phyloP scores from a whole-genome alignment of 2,797 vertebrate genomes.

The Taenioides sp. region DNA sequence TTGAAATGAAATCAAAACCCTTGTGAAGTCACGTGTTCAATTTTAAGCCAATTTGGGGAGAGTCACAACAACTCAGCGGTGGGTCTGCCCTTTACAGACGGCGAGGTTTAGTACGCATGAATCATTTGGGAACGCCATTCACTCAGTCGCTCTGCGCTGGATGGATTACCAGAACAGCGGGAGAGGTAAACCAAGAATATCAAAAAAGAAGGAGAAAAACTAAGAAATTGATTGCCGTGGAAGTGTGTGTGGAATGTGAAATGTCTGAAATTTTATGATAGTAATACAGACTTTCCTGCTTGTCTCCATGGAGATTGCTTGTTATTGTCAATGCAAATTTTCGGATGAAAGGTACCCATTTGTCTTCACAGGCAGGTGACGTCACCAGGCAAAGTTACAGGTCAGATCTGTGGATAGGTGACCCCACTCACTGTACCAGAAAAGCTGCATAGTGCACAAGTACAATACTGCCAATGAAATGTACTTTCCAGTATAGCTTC shows the following conservation, averaged over 20 bases:
- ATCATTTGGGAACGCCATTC: constrained; percentile 53
- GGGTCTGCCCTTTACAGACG: constrained; percentile 43
- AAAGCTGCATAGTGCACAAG: too few relatives aligned
- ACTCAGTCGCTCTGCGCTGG: constrained; percentile 45
- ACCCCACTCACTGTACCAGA: too few relatives aligned
- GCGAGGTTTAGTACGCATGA: constrained; percentile 44
- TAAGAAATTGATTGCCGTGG: constrained; percentile 26
- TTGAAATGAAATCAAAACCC: constrained; percentile 27
- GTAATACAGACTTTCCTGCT: too few relatives aligned
- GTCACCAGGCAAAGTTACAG: too few relatives aligned
- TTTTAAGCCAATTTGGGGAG: constrained; percentile 33
- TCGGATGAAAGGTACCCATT: too few relatives aligned
- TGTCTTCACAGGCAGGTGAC: too few relatives aligned
- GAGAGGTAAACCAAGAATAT: constrained; percentile 36
- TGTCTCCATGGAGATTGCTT: too few relatives aligned
- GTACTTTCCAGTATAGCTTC: too few relatives aligned
- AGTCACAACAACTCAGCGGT: constrained; percentile 35
- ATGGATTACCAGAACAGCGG: constrained; percentile 55
- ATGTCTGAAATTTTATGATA: background rate
- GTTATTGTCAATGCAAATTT: too few relatives aligned
- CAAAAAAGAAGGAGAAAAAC: constrained; percentile 28
- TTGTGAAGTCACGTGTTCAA: constrained; percentile 39
- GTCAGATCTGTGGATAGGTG: too few relatives aligned
- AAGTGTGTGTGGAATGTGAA: background rate
- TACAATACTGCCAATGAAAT: too few relatives aligned